Evolutionary conservation across 2,888 invertebrate genomes (phyloP).

Genomic region (Allygus modestus): DNA sequence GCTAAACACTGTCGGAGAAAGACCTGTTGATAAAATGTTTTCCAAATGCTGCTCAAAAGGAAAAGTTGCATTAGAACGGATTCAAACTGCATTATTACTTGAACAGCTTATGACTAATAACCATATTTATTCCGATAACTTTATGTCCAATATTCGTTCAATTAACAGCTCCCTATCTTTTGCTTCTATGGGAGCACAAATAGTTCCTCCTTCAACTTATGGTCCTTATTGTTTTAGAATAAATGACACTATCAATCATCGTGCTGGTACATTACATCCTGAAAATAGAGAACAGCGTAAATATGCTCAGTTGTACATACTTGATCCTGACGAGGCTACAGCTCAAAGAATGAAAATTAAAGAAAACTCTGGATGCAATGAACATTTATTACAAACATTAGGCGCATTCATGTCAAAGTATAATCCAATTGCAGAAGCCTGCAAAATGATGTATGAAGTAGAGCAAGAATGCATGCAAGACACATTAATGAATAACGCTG

Average conservation of each 20-base stretch:
- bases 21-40: slow-evolving; percentile 14
- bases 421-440: slow-evolving; percentile 16
- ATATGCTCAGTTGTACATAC: slow-evolving; percentile 24
- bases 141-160: slow-evolving; percentile 23
- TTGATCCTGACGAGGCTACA: slow-evolving; percentile 35
- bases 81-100: slow-evolving; percentile 6
- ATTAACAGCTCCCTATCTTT: slow-evolving; percentile 15
- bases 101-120: slow-evolving; percentile 20
- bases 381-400: neutral
- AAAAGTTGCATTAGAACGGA: slow-evolving; percentile 11
- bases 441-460: slow-evolving; percentile 29
- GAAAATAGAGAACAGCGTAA: slow-evolving; percentile 30
- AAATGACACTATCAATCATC: slow-evolving; percentile 23
- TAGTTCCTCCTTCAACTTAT: slow-evolving; percentile 8
- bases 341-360: slow-evolving; percentile 21
- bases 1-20: slow-evolving; percentile 30
- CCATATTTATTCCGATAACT: slow-evolving; percentile 26
- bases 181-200: slow-evolving; percentile 35
- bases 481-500: slow-evolving; percentile 1
- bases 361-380: slow-evolving; percentile 30
- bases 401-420: slow-evolving; percentile 5
- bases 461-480: slow-evolving; percentile 27
- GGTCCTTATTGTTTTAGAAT: slow-evolving; percentile 42
- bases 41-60: slow-evolving; percentile 33
- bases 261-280: slow-evolving; percentile 29